Evolutionary conservation across 2,797 vertebrate species (phyloP), one percentile per base, ranked within the genome.

Genomic region (Morelia viridis): DNA sequence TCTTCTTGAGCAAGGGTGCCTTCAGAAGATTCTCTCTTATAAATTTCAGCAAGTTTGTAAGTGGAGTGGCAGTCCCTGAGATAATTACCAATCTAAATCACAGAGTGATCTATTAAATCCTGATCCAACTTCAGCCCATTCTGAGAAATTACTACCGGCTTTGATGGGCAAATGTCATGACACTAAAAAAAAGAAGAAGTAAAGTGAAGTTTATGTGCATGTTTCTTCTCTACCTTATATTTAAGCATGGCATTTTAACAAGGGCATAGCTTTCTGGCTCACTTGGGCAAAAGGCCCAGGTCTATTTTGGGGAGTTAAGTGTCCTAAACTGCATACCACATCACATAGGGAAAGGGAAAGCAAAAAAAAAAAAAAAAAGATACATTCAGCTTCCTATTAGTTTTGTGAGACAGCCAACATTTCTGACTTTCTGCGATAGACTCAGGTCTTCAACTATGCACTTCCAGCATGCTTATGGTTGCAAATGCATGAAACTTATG

Each of bases 171-270:
- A 71, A 71, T 35, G 35, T 9, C 87, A 84, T n/a, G 93, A 50
- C 88, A 87, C 7, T 31, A 94, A 91, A 94, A 94, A 94, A 94
- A 91, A 94, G 28, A 90, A 62, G 92, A 22, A 4, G 26, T 92
- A 80, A 53, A 71, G 93, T 91, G 46, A 92, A 84, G 56, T 92
- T 58, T 94, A 57, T 50, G 93, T 92, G 65, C 95, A 92, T 95
- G 61, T 92, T 95, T 95, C 92, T 76, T 83, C 89, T 90, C 94
- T 90, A 90, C 53, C 91, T 91, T 90, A 71, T n/a, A 0, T 46
- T 95, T 92, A 92, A 94, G 93, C 90, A 97, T 95, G 93, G 68
- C 10, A 89, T 95, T 95, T 96, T 93, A 94, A 93, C 50, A 94
- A 85, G 58, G 53, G 68, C 91, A 83, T 64, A 92, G 84, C 57